A percentile compares a stretch with the other conserved stretches of the same genome.
phyloP scores from a whole-genome alignment of 2,888 invertebrate species.

The Pterobdella sp. region DNA sequence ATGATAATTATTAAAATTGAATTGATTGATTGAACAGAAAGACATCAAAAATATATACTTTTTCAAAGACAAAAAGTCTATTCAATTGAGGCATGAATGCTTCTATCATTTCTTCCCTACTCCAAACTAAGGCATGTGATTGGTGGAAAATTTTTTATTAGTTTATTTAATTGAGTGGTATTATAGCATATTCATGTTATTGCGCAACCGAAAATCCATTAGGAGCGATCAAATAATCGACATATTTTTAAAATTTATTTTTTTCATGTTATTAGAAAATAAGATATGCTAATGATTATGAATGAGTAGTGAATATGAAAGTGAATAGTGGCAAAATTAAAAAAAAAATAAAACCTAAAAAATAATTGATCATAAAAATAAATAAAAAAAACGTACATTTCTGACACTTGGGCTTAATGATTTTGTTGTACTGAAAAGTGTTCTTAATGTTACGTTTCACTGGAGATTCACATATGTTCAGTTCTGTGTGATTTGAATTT shows the following conservation, averaged over 20 bases:
- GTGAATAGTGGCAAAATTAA: neutral
- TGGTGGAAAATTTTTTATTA: neutral
- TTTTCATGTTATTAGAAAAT: conserved; percentile 4
- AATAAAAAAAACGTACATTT: neutral
- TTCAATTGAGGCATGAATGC: conserved; percentile 22
- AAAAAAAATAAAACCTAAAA: neutral
- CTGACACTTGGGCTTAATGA: neutral
- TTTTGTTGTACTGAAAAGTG: neutral
- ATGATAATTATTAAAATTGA: neutral
- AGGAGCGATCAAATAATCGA: too few species aligned
- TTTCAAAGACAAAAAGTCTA: conserved; percentile 23
- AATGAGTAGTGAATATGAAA: neutral
- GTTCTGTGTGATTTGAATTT: too few species aligned
- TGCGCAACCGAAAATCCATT: too few species aligned
- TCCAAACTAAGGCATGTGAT: conserved; percentile 18
- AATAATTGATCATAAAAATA: neutral
- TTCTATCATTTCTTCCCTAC: conserved; percentile 12
- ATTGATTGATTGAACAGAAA: neutral
- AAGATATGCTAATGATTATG: neutral
- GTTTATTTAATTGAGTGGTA: neutral
- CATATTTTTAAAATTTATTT: too few species aligned
- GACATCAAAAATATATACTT: neutral
- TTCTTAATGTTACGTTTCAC: too few species aligned
- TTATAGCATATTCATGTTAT: too few species aligned
- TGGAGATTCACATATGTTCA: too few species aligned